Base-by-base conservation (phyloP, 2,888 invertebrate genomes). In the Pyrgus malvae region DNA sequence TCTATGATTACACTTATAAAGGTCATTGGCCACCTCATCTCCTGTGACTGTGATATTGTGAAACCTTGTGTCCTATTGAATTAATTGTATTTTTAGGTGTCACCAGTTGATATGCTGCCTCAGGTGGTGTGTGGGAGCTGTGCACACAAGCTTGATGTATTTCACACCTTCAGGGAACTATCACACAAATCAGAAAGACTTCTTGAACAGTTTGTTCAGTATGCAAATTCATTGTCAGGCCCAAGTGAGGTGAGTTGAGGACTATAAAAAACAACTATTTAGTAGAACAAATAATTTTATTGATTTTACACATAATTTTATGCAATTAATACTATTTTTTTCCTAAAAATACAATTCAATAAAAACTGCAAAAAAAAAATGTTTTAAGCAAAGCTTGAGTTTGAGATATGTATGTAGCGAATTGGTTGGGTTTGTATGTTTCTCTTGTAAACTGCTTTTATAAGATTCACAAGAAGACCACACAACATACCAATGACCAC, bases 101-200 rank as follows among this genome's bases (percentile, higher is more conserved):
- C 94, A 69, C 93, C 94, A 76, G 92, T 92, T 70, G 96, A 96
- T 83, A 92, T 93, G 70, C 91, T 96, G 76, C 96, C 96, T 66
- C 93, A 94, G 68, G 93, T 95, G 68, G 93, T 96, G 65, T 96
- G 96, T 87, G 92, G 93, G 60, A 93, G 93, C 66, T 96, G 96
- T 88, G 93, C 93, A 67, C 92, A 92, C 72, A 95, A 95, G 78
- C 90, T 96, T 70, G 94, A 95, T 78, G 92, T 93, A 59, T 92
- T 95, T 69, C 93, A 94, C 81, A 94, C 93, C 70, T 96, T 96
- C 91, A 93, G 94, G 80, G 94, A 94, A 76, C 90, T 93, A 65
- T 94, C 96, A 72, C 93, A 93, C 69, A 95, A 94, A 81, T 93
- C 95, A 41, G 94, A 96, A 82, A 91, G 92, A 70, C 91, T 95